These are phyloP conservation scores for Anarhynchus alexandrinus DNA, from an alignment of 2,113 vertebrate genomes.

Conservation along the genomic window DNA sequence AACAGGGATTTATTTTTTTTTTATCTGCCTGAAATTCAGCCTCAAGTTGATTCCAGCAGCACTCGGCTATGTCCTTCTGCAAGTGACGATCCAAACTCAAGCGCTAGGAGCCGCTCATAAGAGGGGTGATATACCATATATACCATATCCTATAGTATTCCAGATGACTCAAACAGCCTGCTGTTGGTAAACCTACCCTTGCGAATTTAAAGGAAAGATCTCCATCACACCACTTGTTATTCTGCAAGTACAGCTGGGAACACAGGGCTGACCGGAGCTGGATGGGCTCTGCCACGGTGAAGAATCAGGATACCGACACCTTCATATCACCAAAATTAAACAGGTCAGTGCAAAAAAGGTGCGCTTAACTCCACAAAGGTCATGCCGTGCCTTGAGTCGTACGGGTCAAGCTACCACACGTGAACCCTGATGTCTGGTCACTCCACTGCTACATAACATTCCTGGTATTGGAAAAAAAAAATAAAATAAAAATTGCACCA, in stretches of 20 bases:
- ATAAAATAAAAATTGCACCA: background rate
- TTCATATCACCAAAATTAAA: background rate
- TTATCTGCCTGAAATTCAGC: slow-evolving; percentile 12
- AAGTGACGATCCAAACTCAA: background rate
- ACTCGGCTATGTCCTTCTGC: background rate
- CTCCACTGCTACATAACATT: background rate
- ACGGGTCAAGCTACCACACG: background rate
- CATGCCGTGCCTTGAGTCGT: background rate
- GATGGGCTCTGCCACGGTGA: background rate
- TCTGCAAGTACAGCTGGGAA: background rate
- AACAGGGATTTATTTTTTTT: background rate
- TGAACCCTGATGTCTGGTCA: background rate
- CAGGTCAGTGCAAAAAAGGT: background rate
- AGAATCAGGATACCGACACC: background rate
- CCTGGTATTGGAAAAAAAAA: background rate
- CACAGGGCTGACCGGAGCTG: background rate
- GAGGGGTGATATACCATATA: background rate
- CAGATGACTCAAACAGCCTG: background rate
- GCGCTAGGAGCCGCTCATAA: background rate
- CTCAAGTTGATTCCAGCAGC: background rate
- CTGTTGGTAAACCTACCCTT: background rate
- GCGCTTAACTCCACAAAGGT: background rate
- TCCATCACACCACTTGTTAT: background rate
- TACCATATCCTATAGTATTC: background rate
- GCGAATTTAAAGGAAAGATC: background rate